These are phyloP conservation scores for Idaea dimidiata DNA, from an alignment of 2,888 invertebrate species.

Conservation along the genomic window DNA sequence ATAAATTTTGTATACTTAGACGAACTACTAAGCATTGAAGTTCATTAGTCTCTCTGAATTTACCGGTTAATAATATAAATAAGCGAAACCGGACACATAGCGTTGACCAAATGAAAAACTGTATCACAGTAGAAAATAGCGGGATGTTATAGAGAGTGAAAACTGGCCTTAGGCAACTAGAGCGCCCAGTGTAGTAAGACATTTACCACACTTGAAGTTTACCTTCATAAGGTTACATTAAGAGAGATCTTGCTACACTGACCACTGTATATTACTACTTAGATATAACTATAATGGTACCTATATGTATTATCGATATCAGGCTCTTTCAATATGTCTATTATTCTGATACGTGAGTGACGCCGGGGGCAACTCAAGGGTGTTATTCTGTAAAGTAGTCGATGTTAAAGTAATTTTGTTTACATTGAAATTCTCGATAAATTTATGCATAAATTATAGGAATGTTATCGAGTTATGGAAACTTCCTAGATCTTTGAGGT, in stretches of 20 bases:
- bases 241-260: conserved; percentile 31
- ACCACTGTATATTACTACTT: conserved; percentile 36
- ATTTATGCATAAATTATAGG: conserved; percentile 21
- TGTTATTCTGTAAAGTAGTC: conserved; percentile 45
- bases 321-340: conserved; percentile 55
- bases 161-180: conserved; percentile 49
- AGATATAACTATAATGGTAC: background rate
- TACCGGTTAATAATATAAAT: conserved; percentile 30
- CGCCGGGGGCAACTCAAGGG: conserved; percentile 49
- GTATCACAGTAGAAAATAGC: conserved; percentile 69
- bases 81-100: conserved; percentile 60
- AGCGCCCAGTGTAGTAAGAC: conserved; percentile 44
- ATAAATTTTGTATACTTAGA: background rate
- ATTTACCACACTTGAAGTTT: conserved; percentile 25
- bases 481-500: conserved; percentile 20
- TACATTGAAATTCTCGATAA: conserved; percentile 46
- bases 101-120: conserved; percentile 64
- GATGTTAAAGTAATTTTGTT: conserved; percentile 50
- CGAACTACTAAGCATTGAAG: background rate
- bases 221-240: conserved; percentile 1
- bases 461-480: conserved; percentile 19
- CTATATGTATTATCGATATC: conserved; percentile 27
- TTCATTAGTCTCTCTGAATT: background rate
- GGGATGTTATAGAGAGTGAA: conserved; percentile 74
- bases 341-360: conserved; percentile 51